Conservation (phyloP, 2,113 vertebrate species). For the Ranitomeya variabilis region DNA sequence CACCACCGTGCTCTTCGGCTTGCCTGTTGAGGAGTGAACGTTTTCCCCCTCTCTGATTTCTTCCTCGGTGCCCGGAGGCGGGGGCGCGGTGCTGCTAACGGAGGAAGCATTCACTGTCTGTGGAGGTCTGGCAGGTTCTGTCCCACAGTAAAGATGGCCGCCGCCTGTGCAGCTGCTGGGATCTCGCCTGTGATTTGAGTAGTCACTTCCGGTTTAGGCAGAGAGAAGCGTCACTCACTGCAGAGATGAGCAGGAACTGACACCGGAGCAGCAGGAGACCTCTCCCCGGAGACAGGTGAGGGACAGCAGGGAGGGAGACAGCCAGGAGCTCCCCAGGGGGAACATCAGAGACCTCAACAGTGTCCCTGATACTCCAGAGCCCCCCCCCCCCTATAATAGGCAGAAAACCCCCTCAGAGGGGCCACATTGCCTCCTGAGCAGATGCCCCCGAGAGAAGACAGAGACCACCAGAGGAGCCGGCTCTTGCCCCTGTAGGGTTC, state of each 20-base stretch:
- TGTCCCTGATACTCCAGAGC: too few species aligned
- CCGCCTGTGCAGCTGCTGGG: not conserved
- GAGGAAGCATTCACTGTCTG: too few species aligned
- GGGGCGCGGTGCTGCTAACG: not conserved
- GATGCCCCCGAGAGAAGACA: too few species aligned
- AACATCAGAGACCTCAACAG: too few species aligned
- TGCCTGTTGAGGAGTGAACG: too few species aligned
- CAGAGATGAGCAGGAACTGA: constrained; percentile 29
- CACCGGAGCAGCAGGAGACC: not conserved
- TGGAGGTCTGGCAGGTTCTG: not conserved
- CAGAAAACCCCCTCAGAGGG: too few species aligned
- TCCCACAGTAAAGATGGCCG: constrained; percentile 28
- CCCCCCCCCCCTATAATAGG: too few species aligned
- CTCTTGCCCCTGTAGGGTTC: too few species aligned
- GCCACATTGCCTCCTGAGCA: too few species aligned
- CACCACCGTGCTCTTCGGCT: not conserved
- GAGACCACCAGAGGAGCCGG: too few species aligned
- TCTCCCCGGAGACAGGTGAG: constrained; percentile 31
- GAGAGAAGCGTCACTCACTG: not conserved
- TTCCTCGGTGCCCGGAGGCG: not conserved
- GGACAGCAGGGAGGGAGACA: not conserved
- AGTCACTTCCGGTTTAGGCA: not conserved
- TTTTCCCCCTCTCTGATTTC: not conserved
- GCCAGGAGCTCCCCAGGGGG: too few species aligned
- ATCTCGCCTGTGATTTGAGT: not conserved